Evolutionary conservation across 2,888 invertebrate species (phyloP).

Genomic region (Xestobium rufovillosum): DNA sequence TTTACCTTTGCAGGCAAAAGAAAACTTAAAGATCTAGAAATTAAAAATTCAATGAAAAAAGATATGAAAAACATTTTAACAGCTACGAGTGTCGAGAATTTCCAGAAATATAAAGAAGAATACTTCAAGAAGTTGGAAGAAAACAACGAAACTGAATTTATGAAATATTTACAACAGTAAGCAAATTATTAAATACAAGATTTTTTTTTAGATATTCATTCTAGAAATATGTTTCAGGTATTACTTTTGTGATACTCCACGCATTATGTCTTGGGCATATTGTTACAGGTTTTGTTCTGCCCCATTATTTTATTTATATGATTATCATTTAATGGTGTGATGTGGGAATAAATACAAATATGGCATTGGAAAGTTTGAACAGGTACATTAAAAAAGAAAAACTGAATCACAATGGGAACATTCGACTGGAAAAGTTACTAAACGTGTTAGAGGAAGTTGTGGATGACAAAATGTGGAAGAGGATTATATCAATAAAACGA

Average conservation of each 20-base stretch:
- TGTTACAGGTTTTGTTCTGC: too few species aligned
- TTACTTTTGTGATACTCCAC: too few species aligned
- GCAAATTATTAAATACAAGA: too few species aligned
- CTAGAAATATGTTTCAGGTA: too few species aligned
- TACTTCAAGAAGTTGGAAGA: constrained; percentile 9
- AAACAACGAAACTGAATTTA: constrained; percentile 7
- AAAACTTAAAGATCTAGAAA: constrained; percentile 1
- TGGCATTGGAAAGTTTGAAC: too few species aligned
- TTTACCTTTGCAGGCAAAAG: constrained; percentile 1
- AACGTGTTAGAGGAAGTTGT: constrained; percentile 8
- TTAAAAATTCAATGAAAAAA: constrained; percentile 7
- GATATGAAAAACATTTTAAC: constrained; percentile 8
- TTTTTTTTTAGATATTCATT: too few species aligned
- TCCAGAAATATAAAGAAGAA: constrained; percentile 5
- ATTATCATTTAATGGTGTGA: too few species aligned
- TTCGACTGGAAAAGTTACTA: constrained; percentile 3
- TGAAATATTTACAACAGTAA: constrained; percentile 8
- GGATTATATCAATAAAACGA: constrained; percentile 7
- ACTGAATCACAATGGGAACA: too few species aligned
- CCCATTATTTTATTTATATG: too few species aligned
- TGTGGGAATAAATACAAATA: too few species aligned
- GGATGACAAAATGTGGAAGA: constrained; percentile 11
- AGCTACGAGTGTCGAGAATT: constrained; percentile 2
- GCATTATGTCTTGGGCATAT: too few species aligned
- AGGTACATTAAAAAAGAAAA: too few species aligned